phyloP scores from a whole-genome alignment of 2,888 invertebrate genomes.

The Eledone cirrhosa region DNA sequence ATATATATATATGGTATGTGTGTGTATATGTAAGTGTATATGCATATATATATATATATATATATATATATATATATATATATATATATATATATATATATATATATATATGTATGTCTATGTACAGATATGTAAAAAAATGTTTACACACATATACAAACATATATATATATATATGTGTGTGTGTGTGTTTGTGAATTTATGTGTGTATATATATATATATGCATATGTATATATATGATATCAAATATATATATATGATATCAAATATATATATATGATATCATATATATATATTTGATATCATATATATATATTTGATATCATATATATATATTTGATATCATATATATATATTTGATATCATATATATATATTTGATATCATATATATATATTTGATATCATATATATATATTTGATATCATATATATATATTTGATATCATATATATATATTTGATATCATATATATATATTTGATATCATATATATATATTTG shows the following conservation, averaged over 20 bases:
- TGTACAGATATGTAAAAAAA: neutral
- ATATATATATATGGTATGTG: neutral
- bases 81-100: neutral
- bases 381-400: neutral
- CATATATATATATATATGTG: neutral
- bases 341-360: neutral
- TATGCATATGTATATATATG: neutral
- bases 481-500: neutral
- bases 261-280: neutral
- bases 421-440: too few relatives aligned
- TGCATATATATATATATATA: neutral
- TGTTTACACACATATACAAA: neutral
- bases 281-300: neutral
- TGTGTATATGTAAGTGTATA: neutral
- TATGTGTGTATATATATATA: neutral
- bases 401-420: neutral
- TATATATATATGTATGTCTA: neutral
- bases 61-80: neutral
- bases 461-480: too few relatives aligned
- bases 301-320: neutral
- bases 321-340: neutral
- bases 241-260: neutral
- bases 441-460: too few relatives aligned
- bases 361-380: neutral
- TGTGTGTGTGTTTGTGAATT: neutral